Percentiles rank a stretch among this genome's conserved stretches.
Conservation (phyloP, 2,797 vertebrate genomes). For the Coregonus sp. region DNA sequence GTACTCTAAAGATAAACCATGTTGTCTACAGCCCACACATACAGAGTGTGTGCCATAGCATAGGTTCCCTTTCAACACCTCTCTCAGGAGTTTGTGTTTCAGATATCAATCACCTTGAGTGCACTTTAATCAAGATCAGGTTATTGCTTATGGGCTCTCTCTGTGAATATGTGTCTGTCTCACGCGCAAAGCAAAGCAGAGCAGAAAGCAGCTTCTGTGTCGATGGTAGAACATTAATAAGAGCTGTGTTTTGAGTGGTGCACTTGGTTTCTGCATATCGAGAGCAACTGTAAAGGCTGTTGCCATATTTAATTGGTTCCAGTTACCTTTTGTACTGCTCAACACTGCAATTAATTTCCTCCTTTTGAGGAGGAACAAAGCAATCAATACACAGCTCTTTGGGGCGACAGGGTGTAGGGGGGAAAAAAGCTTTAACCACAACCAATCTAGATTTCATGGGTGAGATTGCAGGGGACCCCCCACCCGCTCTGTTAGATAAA, state of each 20-base stretch:
- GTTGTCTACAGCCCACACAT: not conserved
- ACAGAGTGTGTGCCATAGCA: not conserved
- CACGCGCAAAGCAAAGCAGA: not conserved
- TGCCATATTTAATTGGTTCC: slow-evolving; percentile 30
- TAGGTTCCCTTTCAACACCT: not conserved
- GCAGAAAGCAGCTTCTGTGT: not conserved
- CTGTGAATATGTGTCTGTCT: not conserved
- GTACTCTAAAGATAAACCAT: not conserved
- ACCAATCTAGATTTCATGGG: slow-evolving; percentile 23
- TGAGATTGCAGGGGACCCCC: slow-evolving; percentile 2
- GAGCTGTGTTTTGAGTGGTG: slow-evolving; percentile 17
- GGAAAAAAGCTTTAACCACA: not conserved
- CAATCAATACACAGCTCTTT: slow-evolving; percentile 28
- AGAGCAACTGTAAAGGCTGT: slow-evolving; percentile 27
- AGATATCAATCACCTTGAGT: slow-evolving; percentile 2
- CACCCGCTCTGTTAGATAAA: slow-evolving; percentile 4
- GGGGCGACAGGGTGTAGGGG: slow-evolving; percentile 1
- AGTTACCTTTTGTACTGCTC: slow-evolving; percentile 10
- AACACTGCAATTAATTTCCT: slow-evolving; percentile 23
- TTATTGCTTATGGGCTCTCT: not conserved
- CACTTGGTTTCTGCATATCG: slow-evolving; percentile 20
- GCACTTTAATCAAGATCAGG: slow-evolving; percentile 1
- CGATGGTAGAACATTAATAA: slow-evolving; percentile 9
- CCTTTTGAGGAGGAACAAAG: slow-evolving; percentile 15
- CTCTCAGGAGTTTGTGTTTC: not conserved